Evolutionary conservation across 2,797 vertebrate species (phyloP).

Genomic region (Phaenicophaeus curvirostris): DNA sequence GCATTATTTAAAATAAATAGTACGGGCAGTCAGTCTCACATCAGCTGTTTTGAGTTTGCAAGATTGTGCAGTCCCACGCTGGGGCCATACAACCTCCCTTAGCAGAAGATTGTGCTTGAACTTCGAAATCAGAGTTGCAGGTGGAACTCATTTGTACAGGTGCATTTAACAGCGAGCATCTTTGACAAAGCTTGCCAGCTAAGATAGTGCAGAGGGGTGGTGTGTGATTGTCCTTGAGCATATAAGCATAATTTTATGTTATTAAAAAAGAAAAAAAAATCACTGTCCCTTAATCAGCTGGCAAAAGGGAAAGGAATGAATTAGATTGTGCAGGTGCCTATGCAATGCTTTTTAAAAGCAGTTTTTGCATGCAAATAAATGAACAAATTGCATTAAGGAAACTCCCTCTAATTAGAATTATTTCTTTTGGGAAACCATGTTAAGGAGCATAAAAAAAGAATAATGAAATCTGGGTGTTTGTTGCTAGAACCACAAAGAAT

Average conservation of each 20-base stretch:
- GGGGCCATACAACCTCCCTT: background rate
- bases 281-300: background rate
- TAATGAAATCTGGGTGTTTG: background rate
- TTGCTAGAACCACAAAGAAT: background rate
- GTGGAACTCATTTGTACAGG: background rate
- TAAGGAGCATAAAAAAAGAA: background rate
- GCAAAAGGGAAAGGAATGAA: background rate
- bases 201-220: background rate
- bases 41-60: background rate
- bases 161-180: background rate
- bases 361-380: background rate
- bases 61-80: background rate
- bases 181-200: background rate
- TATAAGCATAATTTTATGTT: background rate
- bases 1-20: background rate
- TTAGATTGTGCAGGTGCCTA: background rate
- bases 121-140: fast-evolving
- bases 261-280: background rate
- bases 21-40: background rate
- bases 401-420: background rate
- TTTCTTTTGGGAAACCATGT: background rate
- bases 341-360: background rate
- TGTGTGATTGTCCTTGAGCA: background rate
- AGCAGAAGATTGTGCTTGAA: background rate
- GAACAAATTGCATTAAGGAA: background rate